Conservation (phyloP, 2,888 invertebrate genomes). For the Malthinus flaveolus region DNA sequence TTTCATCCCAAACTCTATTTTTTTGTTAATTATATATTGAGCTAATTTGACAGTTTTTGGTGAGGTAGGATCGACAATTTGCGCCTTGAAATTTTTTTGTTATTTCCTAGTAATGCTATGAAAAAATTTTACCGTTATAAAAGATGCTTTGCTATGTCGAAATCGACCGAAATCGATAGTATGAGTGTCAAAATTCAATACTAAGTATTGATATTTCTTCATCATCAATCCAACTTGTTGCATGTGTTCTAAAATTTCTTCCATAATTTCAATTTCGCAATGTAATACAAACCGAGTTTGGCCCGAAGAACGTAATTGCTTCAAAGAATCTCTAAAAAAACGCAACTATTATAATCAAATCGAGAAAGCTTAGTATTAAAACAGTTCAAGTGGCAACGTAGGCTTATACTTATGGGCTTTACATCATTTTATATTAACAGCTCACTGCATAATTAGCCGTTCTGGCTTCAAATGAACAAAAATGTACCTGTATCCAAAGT, state of each 20-base stretch:
- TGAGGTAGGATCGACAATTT: slow-evolving; percentile 64
- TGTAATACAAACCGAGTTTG: slow-evolving; percentile 61
- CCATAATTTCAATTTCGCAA: slow-evolving; percentile 55
- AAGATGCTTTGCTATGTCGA: slow-evolving; percentile 62
- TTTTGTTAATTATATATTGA: neutral
- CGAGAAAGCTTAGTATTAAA: neutral
- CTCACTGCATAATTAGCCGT: too few relatives aligned
- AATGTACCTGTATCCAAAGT: slow-evolving; percentile 61
- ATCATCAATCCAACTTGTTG: slow-evolving; percentile 66
- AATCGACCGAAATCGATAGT: slow-evolving; percentile 61
- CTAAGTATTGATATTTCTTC: slow-evolving; percentile 58
- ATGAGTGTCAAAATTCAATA: slow-evolving; percentile 62
- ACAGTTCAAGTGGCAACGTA: too few relatives aligned
- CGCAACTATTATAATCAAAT: neutral
- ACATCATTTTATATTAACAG: too few relatives aligned
- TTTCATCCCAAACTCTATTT: slow-evolving; percentile 40
- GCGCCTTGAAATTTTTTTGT: slow-evolving; percentile 46
- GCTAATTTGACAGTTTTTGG: neutral
- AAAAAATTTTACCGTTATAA: slow-evolving; percentile 56
- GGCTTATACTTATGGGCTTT: too few relatives aligned
- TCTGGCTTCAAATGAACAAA: slow-evolving; percentile 14
- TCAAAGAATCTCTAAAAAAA: slow-evolving; percentile 10
- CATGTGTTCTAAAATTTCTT: slow-evolving; percentile 59
- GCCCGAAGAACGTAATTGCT: slow-evolving; percentile 42
- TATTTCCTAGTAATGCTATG: too few relatives aligned